These are phyloP conservation scores for Axis porcinus DNA, from an alignment of 2,113 vertebrate species.

Conservation along the genomic window DNA sequence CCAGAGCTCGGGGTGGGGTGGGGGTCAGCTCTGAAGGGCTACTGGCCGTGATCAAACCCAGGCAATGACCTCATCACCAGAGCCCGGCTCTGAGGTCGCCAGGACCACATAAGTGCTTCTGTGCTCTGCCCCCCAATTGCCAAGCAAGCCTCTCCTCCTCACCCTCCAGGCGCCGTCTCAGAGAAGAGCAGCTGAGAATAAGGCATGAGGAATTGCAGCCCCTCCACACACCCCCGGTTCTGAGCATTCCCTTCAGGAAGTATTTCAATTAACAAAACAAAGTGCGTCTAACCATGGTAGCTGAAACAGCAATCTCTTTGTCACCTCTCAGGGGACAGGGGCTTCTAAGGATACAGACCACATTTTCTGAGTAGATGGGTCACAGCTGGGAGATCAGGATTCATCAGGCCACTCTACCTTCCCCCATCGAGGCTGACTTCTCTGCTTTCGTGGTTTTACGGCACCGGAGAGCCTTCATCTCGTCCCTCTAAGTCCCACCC, in stretches of 20 bases:
- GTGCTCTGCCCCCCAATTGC: background rate
- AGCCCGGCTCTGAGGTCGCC: background rate
- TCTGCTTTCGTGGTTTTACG: accelerated
- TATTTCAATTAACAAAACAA: background rate
- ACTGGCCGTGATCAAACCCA: background rate
- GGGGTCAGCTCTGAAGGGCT: background rate
- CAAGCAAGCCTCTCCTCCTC: background rate
- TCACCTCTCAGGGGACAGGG: background rate
- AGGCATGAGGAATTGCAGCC: background rate
- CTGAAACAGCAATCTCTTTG: background rate
- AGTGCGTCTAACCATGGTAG: background rate
- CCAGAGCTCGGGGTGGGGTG: background rate
- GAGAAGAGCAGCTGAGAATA: background rate
- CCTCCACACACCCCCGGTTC: background rate
- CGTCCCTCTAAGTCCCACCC: too few species aligned
- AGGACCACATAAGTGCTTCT: background rate
- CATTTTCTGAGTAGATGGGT: background rate
- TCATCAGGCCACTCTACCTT: background rate
- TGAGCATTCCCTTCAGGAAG: background rate
- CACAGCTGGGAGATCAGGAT: background rate
- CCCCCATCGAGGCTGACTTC: too few species aligned
- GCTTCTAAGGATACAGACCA: background rate
- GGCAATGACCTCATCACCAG: background rate
- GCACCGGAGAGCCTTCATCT: background rate
- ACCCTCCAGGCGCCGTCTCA: background rate